Base-by-base conservation (phyloP, 2,888 invertebrate genomes). In the Tubulanus polymorphus region DNA sequence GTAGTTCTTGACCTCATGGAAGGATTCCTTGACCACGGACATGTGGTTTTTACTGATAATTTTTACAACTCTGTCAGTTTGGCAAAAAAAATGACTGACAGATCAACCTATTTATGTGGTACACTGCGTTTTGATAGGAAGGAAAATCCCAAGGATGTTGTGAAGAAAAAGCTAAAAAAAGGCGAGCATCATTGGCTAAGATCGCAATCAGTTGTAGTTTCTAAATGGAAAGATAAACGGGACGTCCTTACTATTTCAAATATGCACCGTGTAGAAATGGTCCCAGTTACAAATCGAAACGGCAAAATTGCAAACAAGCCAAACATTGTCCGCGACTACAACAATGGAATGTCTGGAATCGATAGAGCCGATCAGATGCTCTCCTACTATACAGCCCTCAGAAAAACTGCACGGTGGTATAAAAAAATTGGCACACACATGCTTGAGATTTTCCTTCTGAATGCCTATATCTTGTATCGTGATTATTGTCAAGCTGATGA, bases 311-410 rank as follows among this genome's bases (percentile, higher is more conserved):
- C 37, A 1, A 3, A 23, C 18, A 60, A 58, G 26, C 54, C 54
- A 23, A 57, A 58, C 41, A 49, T 46, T 10, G 37, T 59, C 8
- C 1, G 48, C 10, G 54, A 58, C 29, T 58, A 60, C 51, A 59
- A 60, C 37, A 28, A 51, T 46, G 54, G 51, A 2, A 57, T 60
- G 57, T 54, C 48, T 30, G 45, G 53, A 32, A 54, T 60, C 28
- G 54, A 60, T 45, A 41, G 57, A 27, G 54, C 54, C 15, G 60
- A 60, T 35, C 60, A 58, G 37, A 60, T 58, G 60, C 47, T 60
- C 10, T 60, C 59, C 6, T 59, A 57, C 47, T 59, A 59, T 41
- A 53, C 35, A 30, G 37, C 56, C 23, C 56, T 57, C 5, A 25
- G 47, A 18, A 57, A 57, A 29, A 58, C 29, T n/a, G 46, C 49